A percentile compares a stretch with the other conserved stretches of the same genome.
Evolutionary conservation across 2,888 invertebrate genomes (phyloP).

Genomic region (Ormyrus thymus): DNA sequence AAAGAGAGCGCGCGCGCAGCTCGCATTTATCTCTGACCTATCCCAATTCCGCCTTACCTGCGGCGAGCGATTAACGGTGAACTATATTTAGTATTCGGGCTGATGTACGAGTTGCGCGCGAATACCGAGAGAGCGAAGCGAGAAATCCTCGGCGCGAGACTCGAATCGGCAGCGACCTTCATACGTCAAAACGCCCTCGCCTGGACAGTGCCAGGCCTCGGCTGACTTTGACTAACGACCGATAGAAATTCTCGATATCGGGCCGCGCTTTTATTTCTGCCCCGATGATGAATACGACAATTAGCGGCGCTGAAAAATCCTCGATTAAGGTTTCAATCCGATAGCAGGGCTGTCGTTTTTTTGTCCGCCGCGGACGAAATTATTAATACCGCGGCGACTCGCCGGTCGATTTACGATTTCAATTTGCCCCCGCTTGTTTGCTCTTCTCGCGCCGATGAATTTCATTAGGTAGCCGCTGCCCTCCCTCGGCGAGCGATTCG

Average conservation of each 20-base stretch:
- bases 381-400: slow-evolving; percentile 20
- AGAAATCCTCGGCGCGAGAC: slow-evolving; percentile 11
- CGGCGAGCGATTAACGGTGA: slow-evolving; percentile 50
- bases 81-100: slow-evolving; percentile 43
- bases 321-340: slow-evolving; percentile 48
- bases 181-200: slow-evolving; percentile 37
- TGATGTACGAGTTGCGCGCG: neutral
- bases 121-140: neutral
- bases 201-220: neutral
- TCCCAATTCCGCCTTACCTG: slow-evolving; percentile 51
- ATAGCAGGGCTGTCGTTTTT: neutral
- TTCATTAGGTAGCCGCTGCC: neutral
- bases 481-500: neutral
- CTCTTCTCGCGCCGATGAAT: no score
- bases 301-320: slow-evolving; percentile 34
- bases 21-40: slow-evolving; percentile 50
- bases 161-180: slow-evolving; percentile 44
- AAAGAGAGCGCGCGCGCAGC: neutral
- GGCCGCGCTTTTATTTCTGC: slow-evolving; percentile 31
- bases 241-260: slow-evolving; percentile 41
- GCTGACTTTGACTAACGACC: slow-evolving; percentile 47
- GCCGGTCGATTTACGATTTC: slow-evolving; percentile 44
- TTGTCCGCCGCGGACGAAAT: neutral
- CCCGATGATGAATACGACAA: slow-evolving; percentile 44
- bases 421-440: slow-evolving; percentile 23